Conservation (phyloP, 2,888 invertebrate species). For the Clanis bilineata region DNA sequence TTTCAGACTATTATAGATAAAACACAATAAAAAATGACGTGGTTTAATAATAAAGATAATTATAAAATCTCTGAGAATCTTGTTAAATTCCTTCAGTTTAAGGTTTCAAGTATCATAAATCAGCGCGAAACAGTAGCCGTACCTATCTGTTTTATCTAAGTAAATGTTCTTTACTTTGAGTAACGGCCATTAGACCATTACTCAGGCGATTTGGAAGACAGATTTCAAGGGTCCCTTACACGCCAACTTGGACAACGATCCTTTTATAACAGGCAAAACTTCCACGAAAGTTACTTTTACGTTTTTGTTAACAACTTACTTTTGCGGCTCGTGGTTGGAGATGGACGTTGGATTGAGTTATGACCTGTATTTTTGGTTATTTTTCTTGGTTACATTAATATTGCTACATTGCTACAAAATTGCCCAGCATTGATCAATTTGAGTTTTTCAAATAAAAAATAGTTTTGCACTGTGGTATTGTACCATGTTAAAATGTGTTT, state of each 20-base stretch:
- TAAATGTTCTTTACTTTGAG: constrained; percentile 5
- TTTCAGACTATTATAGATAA: too few relatives aligned
- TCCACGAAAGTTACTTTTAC: constrained; percentile 21
- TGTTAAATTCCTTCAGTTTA: not conserved
- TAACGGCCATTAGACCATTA: not conserved
- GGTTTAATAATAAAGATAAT: not conserved
- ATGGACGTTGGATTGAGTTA: not conserved
- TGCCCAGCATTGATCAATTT: too few relatives aligned
- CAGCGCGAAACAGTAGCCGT: not conserved
- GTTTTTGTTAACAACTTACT: constrained; percentile 28
- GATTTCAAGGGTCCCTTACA: not conserved
- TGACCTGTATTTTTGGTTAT: not conserved
- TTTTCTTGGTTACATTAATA: not conserved
- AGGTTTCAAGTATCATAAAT: not conserved
- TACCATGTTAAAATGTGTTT: too few relatives aligned
- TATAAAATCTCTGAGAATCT: not conserved
- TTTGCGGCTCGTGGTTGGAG: not conserved
- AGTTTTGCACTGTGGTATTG: too few relatives aligned
- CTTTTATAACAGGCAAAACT: constrained; percentile 3
- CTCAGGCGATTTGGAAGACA: constrained; percentile 6
- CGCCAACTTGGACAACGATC: not conserved
- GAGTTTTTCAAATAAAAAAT: too few relatives aligned
- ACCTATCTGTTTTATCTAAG: constrained; percentile 1
- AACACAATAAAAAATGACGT: too few relatives aligned
- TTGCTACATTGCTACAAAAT: not conserved